Percentiles rank a stretch among this genome's conserved stretches.
These are phyloP conservation scores for Chaenodraco wilsoni DNA, from an alignment of 2,797 vertebrate genomes.

Conservation along the genomic window DNA sequence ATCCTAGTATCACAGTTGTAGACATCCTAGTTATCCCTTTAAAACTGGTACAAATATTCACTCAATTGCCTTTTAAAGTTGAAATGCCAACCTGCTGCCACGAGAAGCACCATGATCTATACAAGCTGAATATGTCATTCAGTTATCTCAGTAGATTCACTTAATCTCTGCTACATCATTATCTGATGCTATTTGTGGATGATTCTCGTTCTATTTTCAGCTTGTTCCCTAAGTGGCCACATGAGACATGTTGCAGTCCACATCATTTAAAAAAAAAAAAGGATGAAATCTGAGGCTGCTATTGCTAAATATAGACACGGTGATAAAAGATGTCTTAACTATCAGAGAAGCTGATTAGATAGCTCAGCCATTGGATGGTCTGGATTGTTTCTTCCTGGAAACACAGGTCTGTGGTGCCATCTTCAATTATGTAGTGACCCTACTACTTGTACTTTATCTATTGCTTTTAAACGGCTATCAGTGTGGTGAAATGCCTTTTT, in stretches of 20 bases:
- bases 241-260: conserved; percentile 51
- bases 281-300: conserved; percentile 42
- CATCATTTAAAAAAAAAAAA: conserved; percentile 39
- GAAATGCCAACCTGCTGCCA: conserved; percentile 16
- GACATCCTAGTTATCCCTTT: too few species aligned
- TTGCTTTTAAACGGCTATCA: conserved; percentile 17
- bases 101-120: background rate
- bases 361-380: background rate
- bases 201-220: conserved; percentile 65
- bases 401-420: background rate
- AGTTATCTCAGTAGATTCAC: conserved; percentile 28
- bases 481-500: conserved; percentile 14
- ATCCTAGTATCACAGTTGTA: too few species aligned
- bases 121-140: conserved; percentile 23
- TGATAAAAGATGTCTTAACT: conserved; percentile 40
- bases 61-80: conserved; percentile 8
- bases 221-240: conserved; percentile 44
- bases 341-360: conserved; percentile 42
- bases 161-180: conserved; percentile 54
- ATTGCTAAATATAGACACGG: conserved; percentile 55
- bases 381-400: conserved; percentile 18
- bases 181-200: conserved; percentile 52
- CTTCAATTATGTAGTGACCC: background rate
- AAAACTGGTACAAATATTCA: background rate
- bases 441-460: background rate